These are phyloP conservation scores for Ischnura elegans DNA, from an alignment of 2,888 invertebrate species.

Conservation along the genomic window DNA sequence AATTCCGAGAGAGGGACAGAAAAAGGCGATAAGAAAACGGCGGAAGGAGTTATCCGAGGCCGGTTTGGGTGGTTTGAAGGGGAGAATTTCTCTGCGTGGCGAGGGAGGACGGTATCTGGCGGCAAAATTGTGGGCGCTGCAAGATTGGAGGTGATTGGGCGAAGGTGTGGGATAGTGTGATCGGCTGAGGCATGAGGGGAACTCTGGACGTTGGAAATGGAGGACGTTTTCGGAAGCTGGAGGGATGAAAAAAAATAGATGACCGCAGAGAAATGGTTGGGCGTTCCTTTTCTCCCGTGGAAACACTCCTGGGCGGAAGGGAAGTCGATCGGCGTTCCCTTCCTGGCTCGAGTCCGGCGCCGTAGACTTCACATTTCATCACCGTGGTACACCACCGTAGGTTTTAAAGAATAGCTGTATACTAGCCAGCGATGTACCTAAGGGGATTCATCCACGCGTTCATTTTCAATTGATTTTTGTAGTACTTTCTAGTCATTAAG, in stretches of 20 bases:
- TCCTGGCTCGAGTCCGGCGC: too few relatives aligned
- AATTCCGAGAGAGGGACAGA: background rate
- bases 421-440: too few relatives aligned
- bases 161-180: background rate
- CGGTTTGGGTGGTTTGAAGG: background rate
- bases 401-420: too few relatives aligned
- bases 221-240: background rate
- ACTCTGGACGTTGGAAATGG: background rate
- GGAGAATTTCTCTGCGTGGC: background rate
- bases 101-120: conserved; percentile 10
- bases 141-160: conserved; percentile 18
- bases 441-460: too few relatives aligned
- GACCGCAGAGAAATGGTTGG: background rate
- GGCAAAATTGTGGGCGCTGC: conserved; percentile 14
- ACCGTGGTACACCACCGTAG: background rate
- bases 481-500: too few relatives aligned
- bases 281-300: background rate
- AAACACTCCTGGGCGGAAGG: background rate
- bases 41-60: conserved; percentile 10
- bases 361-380: background rate
- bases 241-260: background rate
- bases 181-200: background rate
- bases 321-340: background rate
- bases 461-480: too few relatives aligned
- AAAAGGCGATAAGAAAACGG: background rate